Percentiles rank a stretch among this genome's conserved stretches.
Evolutionary conservation across 2,113 vertebrate species (phyloP).

Genomic region (Cololabis saira): DNA sequence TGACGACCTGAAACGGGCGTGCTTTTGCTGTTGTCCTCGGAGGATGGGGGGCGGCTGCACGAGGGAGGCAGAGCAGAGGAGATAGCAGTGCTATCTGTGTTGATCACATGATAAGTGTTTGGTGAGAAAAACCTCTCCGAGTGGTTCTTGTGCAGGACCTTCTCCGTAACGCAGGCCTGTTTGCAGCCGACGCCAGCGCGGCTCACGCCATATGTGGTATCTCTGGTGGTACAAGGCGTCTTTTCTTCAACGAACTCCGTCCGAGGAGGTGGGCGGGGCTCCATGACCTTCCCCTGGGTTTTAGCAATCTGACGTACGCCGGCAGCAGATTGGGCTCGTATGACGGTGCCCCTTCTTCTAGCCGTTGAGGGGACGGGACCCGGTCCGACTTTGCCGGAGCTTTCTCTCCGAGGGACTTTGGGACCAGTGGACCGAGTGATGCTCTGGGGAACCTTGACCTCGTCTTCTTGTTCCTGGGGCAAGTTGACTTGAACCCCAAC

Average conservation of each 20-base stretch:
- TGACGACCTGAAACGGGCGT: constrained; percentile 61
- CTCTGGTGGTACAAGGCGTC: constrained; percentile 30
- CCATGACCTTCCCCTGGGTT: constrained; percentile 77
- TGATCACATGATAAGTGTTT: constrained; percentile 28
- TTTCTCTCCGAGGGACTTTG: constrained; percentile 70
- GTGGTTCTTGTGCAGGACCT: constrained; percentile 46
- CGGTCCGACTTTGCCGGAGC: constrained; percentile 64
- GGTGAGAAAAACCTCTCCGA: constrained; percentile 48
- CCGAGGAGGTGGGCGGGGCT: constrained; percentile 83
- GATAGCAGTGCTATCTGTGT: constrained; percentile 53
- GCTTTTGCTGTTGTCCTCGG: constrained; percentile 64
- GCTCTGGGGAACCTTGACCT: constrained; percentile 68
- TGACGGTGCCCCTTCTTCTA: constrained; percentile 80
- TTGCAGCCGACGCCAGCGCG: constrained; percentile 39
- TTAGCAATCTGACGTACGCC: constrained; percentile 76
- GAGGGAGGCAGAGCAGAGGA: constrained; percentile 57
- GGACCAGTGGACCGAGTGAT: constrained; percentile 54
- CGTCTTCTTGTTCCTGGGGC: constrained; percentile 30
- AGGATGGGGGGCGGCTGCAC: constrained; percentile 33
- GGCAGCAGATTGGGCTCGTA: constrained; percentile 75
- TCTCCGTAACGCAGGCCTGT: constrained; percentile 48
- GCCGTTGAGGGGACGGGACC: constrained; percentile 54
- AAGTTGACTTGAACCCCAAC: constrained; percentile 77
- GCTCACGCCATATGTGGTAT: constrained; percentile 40
- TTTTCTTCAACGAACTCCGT: constrained; percentile 46